These are phyloP conservation scores for Aphelinus certus DNA, from an alignment of 1,140 invertebrate genomes.

Conservation along the genomic window DNA sequence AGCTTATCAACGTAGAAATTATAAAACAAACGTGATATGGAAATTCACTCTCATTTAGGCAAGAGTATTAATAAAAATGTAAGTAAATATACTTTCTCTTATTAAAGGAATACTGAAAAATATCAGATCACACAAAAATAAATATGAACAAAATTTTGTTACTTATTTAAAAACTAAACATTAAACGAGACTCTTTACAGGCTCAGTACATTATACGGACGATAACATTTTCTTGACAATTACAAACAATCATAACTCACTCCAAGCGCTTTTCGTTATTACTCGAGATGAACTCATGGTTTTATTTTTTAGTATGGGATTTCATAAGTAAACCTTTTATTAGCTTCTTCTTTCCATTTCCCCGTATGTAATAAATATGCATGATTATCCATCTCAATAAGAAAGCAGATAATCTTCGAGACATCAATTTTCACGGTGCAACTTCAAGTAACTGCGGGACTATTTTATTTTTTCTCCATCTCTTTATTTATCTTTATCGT, in stretches of 20 bases:
- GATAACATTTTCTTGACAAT: not conserved
- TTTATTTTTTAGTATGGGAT: too few relatives aligned
- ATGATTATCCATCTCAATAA: not conserved
- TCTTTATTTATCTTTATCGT: not conserved
- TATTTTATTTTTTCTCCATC: not conserved
- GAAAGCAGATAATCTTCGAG: conserved; percentile 16
- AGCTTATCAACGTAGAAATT: too few relatives aligned
- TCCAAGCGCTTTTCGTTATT: not conserved
- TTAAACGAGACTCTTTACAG: conserved; percentile 13
- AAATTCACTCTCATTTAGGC: too few relatives aligned
- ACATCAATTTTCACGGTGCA: conserved; percentile 8
- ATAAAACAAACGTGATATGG: too few relatives aligned
- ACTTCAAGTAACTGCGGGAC: not conserved
- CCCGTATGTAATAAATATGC: not conserved
- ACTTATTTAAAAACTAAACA: conserved; percentile 14
- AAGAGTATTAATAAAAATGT: conserved; percentile 3
- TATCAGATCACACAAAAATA: not conserved
- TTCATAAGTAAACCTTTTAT: not conserved
- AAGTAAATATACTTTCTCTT: not conserved
- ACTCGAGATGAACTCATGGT: too few relatives aligned
- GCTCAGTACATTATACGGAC: conserved; percentile 9
- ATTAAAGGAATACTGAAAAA: not conserved
- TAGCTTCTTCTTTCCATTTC: not conserved
- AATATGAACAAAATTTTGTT: not conserved
- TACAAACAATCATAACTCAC: not conserved